phyloP scores from a whole-genome alignment of 2,888 invertebrate species.

The Drosophila neutralis region DNA sequence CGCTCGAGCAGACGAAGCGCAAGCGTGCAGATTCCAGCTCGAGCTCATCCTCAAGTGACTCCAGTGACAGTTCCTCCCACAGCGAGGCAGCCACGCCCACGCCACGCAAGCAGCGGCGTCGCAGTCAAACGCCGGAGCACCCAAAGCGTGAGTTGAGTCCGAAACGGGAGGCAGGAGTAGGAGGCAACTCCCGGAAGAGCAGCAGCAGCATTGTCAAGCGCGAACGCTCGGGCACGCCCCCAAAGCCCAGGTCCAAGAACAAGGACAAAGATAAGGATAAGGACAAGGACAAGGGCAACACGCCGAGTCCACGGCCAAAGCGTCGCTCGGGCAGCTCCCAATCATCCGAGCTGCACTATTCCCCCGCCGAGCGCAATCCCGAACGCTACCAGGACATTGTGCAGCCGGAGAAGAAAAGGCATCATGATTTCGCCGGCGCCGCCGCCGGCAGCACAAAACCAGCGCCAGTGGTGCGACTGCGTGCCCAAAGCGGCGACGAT shows the following conservation, averaged over 20 bases:
- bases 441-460: conserved; percentile 43
- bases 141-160: conserved; percentile 48
- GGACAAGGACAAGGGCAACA: conserved; percentile 44
- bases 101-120: conserved; percentile 48
- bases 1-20: conserved; percentile 61
- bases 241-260: conserved; percentile 22
- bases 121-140: conserved; percentile 52
- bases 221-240: conserved; percentile 63
- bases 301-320: conserved; percentile 51
- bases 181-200: conserved; percentile 12
- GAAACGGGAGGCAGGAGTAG: conserved; percentile 28
- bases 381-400: conserved; percentile 88
- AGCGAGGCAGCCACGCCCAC: conserved; percentile 54
- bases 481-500: conserved; percentile 87
- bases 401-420: conserved; percentile 48
- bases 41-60: conserved; percentile 52
- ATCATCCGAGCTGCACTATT: conserved; percentile 87
- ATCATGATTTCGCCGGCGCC: conserved; percentile 21
- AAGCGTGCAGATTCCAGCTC: conserved; percentile 55
- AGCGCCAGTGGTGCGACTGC: conserved; percentile 87
- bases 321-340: conserved; percentile 56
- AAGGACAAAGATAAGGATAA: conserved; percentile 39
- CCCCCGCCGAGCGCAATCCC: conserved; percentile 89
- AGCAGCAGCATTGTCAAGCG: conserved; percentile 34
- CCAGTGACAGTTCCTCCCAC: conserved; percentile 43